Percentiles rank a stretch among this genome's conserved stretches.
phyloP scores from a whole-genome alignment of 2,797 vertebrate genomes.

The Ctenochaetus hawaiiensis region DNA sequence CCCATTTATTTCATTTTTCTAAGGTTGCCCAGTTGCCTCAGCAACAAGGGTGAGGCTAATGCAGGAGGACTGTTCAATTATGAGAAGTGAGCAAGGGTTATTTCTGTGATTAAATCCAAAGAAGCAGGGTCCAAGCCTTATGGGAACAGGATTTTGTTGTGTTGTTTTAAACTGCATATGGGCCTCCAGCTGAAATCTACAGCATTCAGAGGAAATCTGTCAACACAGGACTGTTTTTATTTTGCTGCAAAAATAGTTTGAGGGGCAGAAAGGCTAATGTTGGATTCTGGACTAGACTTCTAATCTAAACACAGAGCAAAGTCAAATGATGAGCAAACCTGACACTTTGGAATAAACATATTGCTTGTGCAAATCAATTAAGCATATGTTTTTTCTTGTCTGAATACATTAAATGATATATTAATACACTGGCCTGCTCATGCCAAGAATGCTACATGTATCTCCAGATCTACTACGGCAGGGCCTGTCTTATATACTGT shows the following conservation, averaged over 20 bases:
- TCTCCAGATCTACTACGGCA: too few species aligned
- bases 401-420: too few species aligned
- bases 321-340: conserved; percentile 46
- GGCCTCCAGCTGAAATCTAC: conserved; percentile 43
- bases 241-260: conserved; percentile 26
- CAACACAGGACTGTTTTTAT: conserved; percentile 49
- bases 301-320: conserved; percentile 17
- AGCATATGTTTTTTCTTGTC: too few species aligned
- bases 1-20: conserved; percentile 70
- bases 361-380: not conserved
- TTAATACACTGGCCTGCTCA: too few species aligned
- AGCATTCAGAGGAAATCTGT: conserved; percentile 44
- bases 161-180: conserved; percentile 58
- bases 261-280: conserved; percentile 33
- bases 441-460: too few species aligned
- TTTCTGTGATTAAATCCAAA: conserved; percentile 81
- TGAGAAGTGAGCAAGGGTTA: conserved; percentile 80
- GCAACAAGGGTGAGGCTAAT: conserved; percentile 84
- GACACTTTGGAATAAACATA: conserved; percentile 52
- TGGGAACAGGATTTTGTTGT: conserved; percentile 56
- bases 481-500: too few species aligned
- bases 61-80: conserved; percentile 82
- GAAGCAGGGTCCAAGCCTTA: conserved; percentile 65
- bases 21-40: conserved; percentile 77
- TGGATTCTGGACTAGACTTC: conserved; percentile 21